These are phyloP conservation scores for Aphrophora alni DNA, from an alignment of 2,888 invertebrate species.

Conservation along the genomic window DNA sequence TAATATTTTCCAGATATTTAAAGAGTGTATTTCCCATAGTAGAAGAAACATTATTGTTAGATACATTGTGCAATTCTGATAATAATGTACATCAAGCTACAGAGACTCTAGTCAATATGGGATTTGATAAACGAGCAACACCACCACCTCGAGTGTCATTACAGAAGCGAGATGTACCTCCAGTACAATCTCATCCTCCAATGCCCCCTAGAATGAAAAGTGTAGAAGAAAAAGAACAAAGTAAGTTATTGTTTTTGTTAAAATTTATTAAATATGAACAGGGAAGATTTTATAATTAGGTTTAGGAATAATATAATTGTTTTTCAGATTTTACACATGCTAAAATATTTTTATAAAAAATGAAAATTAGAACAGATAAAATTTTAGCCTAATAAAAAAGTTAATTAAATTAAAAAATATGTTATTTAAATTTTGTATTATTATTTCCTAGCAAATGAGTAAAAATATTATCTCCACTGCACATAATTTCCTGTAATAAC, in stretches of 20 bases:
- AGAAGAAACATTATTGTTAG: conserved; percentile 85
- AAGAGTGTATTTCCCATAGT: conserved; percentile 91
- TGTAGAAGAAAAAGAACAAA: conserved; percentile 50
- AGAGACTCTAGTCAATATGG: conserved; percentile 79
- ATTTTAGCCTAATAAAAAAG: too few species aligned
- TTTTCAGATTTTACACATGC: too few species aligned
- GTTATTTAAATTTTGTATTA: too few species aligned
- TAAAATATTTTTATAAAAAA: too few species aligned
- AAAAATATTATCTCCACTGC: too few species aligned
- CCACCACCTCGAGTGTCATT: conserved; percentile 59
- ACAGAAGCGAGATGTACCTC: conserved; percentile 43
- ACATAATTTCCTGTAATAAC: too few species aligned
- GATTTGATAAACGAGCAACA: conserved; percentile 80
- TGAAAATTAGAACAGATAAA: too few species aligned
- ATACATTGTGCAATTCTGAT: conserved; percentile 82
- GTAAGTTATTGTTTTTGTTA: too few species aligned
- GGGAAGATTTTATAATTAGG: too few species aligned
- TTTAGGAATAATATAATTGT: too few species aligned
- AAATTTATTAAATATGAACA: not conserved
- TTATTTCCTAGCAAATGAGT: too few species aligned
- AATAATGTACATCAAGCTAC: conserved; percentile 91
- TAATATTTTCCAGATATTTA: conserved; percentile 70
- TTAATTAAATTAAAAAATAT: too few species aligned
- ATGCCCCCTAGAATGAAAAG: conserved; percentile 46
- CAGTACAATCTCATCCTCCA: conserved; percentile 32